Evolutionary conservation across 2,888 invertebrate genomes (phyloP), one percentile per base, ranked within the genome.

Genomic region (Orthosia cruda): DNA sequence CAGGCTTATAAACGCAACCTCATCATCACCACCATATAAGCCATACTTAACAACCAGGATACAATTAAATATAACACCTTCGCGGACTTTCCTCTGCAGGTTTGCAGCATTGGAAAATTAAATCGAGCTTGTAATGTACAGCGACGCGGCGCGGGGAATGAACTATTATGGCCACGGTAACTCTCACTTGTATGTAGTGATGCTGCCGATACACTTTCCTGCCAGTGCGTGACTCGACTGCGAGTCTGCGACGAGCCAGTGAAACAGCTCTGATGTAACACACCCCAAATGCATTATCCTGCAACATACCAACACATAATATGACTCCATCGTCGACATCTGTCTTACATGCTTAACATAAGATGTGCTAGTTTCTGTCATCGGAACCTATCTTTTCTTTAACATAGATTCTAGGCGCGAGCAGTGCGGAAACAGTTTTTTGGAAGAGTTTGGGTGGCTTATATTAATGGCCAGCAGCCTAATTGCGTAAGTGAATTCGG

Each of bases 181-280:
- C 96, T 96, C 96, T 96, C 96, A 95, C 96, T 95, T 86, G 87
- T 45, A 77, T 87, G 92, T 91, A 92, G 93, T 95, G 95, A 95
- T 95, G 94, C 95, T 95, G 95, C 89, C 91, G 92, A 91, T 95
- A 95, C 93, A 95, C 96, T 96, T 96, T 96, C 95, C 93, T 94
- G 93, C 89, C 88, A 87, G 80, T 91, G 93, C 95, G 95, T 95
- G 96, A 95, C 93, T 90, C 80, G 95, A 94, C 91, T 95, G 81
- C 88, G 76, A 77, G 9, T 40, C 40, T 40, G 40, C 40, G 40
- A 9, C 40, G 40, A 40, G 40, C 87, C 86, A 70, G 86, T 89
- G 83, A 90, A 89, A 90, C 84, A 84, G 15, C 69, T 75, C 90
- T 95, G 91, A 95, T 93, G 95, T 94, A 96, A 95, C 87, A 87